Evolutionary conservation across 2,113 vertebrate genomes (phyloP).

Genomic region (Stegostoma tigrinum): DNA sequence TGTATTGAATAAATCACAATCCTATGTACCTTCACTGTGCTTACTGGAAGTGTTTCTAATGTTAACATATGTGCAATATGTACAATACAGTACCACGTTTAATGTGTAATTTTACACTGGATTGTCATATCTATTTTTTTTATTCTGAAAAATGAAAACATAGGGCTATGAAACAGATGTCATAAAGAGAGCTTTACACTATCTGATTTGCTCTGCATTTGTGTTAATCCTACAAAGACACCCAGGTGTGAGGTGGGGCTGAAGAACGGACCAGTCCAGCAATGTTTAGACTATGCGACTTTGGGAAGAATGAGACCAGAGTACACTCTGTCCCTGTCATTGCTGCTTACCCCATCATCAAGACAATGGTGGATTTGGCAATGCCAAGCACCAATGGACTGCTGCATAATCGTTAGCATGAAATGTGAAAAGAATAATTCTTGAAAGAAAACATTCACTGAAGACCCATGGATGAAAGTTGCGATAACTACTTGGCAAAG

Average conservation of each 20-base stretch:
- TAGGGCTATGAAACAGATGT: slow-evolving; percentile 24
- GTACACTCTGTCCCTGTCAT: neutral
- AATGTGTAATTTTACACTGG: slow-evolving; percentile 26
- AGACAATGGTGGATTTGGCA: neutral
- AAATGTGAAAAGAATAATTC: neutral
- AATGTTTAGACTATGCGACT: neutral
- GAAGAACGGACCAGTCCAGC: neutral
- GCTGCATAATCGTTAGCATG: neutral
- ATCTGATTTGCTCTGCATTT: neutral
- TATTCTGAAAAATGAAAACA: slow-evolving; percentile 25
- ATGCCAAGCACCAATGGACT: neutral
- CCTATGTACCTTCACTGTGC: slow-evolving; percentile 31
- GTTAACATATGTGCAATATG: slow-evolving; percentile 24
- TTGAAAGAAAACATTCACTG: neutral
- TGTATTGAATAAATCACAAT: slow-evolving; percentile 6
- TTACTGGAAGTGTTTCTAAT: slow-evolving; percentile 23
- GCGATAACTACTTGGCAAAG: neutral
- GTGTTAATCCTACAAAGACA: neutral
- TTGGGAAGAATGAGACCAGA: neutral
- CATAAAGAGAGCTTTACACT: neutral
- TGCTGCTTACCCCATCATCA: neutral
- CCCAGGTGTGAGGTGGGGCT: neutral
- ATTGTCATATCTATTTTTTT: slow-evolving; percentile 34
- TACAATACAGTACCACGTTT: neutral
- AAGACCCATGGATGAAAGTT: neutral